These are phyloP conservation scores for Gymnoscopelus microlampas DNA, from an alignment of 2,797 vertebrate genomes.

Conservation along the genomic window DNA sequence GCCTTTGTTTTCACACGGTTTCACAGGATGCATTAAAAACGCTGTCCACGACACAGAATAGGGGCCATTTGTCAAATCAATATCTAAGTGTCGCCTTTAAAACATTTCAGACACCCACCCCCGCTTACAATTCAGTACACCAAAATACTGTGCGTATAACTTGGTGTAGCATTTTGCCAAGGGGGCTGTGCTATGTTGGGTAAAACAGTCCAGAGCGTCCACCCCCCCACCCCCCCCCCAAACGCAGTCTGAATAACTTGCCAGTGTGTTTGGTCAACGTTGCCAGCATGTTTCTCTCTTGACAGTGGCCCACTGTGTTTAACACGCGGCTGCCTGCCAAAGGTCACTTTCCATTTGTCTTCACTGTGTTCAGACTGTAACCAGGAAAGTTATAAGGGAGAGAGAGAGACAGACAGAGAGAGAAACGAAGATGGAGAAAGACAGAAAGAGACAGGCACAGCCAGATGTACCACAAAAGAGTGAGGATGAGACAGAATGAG, in stretches of 20 bases:
- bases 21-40: slow-evolving; percentile 48
- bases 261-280: slow-evolving; percentile 43
- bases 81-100: slow-evolving; percentile 34
- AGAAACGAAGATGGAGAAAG: neutral
- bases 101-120: slow-evolving; percentile 26
- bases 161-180: slow-evolving; percentile 33
- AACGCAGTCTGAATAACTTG: slow-evolving; percentile 38
- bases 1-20: slow-evolving; percentile 57
- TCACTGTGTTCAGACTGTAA: slow-evolving; percentile 40
- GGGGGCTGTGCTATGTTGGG: slow-evolving; percentile 43
- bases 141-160: slow-evolving; percentile 33
- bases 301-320: slow-evolving; percentile 75
- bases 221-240: too few relatives aligned
- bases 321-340: slow-evolving; percentile 57
- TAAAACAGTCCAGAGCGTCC: slow-evolving; percentile 37
- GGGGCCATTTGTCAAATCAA: slow-evolving; percentile 46
- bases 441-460: slow-evolving; percentile 32
- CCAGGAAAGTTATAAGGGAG: slow-evolving; percentile 39
- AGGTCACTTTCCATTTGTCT: slow-evolving; percentile 75
- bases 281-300: slow-evolving; percentile 57
- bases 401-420: slow-evolving; percentile 33
- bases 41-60: neutral
- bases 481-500: neutral
- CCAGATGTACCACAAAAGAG: slow-evolving; percentile 8
- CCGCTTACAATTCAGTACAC: neutral